These are phyloP conservation scores for Pterocles orientalis DNA, from an alignment of 2,113 vertebrate species.

Conservation along the genomic window DNA sequence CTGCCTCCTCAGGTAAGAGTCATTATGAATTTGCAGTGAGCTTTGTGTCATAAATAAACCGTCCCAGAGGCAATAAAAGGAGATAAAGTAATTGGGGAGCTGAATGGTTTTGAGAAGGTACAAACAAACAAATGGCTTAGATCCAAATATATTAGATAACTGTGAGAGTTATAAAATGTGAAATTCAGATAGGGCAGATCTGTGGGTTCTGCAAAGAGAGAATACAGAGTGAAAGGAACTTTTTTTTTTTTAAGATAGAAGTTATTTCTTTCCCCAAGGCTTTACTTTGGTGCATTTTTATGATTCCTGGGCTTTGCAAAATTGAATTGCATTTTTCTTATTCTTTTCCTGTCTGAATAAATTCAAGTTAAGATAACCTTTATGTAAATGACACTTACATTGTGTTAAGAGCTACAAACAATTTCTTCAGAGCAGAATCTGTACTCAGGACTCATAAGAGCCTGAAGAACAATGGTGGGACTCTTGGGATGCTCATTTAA, in stretches of 20 bases:
- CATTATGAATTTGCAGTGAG: neutral
- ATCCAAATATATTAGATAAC: neutral
- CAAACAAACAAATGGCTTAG: neutral
- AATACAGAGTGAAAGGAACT: neutral
- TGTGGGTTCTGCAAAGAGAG: neutral
- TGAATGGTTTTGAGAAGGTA: neutral
- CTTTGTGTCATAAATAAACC: neutral
- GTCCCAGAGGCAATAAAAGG: neutral
- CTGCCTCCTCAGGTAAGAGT: neutral
- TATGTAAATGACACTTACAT: constrained; percentile 4
- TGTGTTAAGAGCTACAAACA: neutral
- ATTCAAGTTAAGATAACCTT: constrained; percentile 19
- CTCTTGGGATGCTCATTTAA: neutral
- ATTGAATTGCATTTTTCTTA: constrained; percentile 27
- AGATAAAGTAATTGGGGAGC: neutral
- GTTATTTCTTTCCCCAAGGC: constrained; percentile 12
- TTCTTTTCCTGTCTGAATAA: constrained; percentile 38
- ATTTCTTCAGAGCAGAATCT: neutral
- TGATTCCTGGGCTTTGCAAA: constrained; percentile 12
- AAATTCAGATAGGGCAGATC: neutral
- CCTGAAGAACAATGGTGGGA: neutral
- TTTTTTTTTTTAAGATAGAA: neutral
- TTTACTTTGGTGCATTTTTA: constrained; percentile 31
- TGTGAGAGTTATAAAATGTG: neutral
- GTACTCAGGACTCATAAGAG: neutral